Percentiles rank a stretch among this genome's conserved stretches.
Evolutionary conservation across 2,888 invertebrate genomes (phyloP).

Genomic region (Sphaeridia pumilis): DNA sequence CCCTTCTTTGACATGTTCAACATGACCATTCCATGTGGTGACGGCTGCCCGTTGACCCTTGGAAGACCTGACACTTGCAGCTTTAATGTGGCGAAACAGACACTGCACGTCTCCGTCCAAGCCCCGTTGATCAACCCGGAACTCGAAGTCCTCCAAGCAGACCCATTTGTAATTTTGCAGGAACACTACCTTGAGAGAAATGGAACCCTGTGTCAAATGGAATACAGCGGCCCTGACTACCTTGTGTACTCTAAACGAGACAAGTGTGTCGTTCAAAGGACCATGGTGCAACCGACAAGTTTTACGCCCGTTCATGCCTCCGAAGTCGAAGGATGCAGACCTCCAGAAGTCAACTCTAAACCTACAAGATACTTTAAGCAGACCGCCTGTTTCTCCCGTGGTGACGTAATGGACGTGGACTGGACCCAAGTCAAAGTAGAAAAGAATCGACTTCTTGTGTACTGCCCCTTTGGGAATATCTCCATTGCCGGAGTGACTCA

Average conservation of each 20-base stretch:
- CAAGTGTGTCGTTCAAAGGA: not conserved
- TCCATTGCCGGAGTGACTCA: not conserved
- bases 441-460: not conserved
- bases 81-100: not conserved
- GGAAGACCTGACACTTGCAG: not conserved
- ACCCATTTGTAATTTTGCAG: constrained; percentile 7
- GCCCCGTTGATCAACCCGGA: not conserved
- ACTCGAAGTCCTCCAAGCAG: constrained; percentile 1
- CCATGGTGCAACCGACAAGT: not conserved
- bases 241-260: not conserved
- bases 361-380: not conserved
- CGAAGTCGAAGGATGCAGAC: not conserved
- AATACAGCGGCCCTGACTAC: constrained; percentile 5
- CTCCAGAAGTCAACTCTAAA: not conserved
- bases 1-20: constrained; percentile 2
- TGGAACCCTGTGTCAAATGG: not conserved
- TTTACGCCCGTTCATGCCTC: not conserved
- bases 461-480: not conserved
- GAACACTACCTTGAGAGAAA: no score
- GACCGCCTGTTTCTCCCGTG: not conserved
- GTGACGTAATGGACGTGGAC: not conserved
- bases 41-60: not conserved
- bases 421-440: not conserved
- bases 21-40: constrained; percentile 3
- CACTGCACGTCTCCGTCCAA: not conserved